phyloP scores from a whole-genome alignment of 2,888 invertebrate genomes.

The Stegana nigrithorax region DNA sequence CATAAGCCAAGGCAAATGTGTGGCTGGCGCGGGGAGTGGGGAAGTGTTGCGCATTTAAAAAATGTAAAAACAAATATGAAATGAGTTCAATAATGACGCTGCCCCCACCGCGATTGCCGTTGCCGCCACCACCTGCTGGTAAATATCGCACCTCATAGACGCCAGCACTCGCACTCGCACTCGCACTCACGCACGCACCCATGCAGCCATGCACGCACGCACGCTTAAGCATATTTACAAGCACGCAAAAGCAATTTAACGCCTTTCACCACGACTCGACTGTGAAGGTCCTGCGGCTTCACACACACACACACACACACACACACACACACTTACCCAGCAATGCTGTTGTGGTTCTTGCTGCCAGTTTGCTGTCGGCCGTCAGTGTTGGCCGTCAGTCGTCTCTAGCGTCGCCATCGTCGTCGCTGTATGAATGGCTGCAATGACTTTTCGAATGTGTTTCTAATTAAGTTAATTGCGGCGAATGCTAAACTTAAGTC shows the following conservation, averaged over 20 bases:
- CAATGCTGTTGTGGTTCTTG: constrained; percentile 51
- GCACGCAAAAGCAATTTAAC: constrained; percentile 31
- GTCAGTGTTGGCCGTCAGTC: constrained; percentile 6
- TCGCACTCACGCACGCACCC: background rate
- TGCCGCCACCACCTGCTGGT: constrained; percentile 12
- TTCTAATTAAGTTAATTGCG: constrained; percentile 64
- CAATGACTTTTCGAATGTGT: too few species aligned
- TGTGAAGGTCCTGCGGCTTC: background rate
- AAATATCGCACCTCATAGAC: constrained; percentile 51
- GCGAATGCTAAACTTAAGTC: constrained; percentile 59
- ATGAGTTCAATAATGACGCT: too few species aligned
- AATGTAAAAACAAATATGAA: too few species aligned
- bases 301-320: background rate
- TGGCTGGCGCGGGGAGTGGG: too few species aligned
- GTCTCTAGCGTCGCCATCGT: constrained; percentile 21
- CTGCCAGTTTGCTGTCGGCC: too few species aligned
- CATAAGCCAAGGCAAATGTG: too few species aligned
- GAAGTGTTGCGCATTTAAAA: too few species aligned
- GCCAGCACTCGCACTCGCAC: constrained; percentile 21
- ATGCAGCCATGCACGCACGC: background rate
- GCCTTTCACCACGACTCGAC: background rate
- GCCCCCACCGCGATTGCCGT: too few species aligned
- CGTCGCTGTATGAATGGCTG: constrained; percentile 9
- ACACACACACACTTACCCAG: constrained; percentile 27
- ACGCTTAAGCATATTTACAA: background rate